Percentiles rank a stretch among this genome's conserved stretches.
Evolutionary conservation across 2,888 invertebrate genomes (phyloP).

Genomic region (Agrotis puta): DNA sequence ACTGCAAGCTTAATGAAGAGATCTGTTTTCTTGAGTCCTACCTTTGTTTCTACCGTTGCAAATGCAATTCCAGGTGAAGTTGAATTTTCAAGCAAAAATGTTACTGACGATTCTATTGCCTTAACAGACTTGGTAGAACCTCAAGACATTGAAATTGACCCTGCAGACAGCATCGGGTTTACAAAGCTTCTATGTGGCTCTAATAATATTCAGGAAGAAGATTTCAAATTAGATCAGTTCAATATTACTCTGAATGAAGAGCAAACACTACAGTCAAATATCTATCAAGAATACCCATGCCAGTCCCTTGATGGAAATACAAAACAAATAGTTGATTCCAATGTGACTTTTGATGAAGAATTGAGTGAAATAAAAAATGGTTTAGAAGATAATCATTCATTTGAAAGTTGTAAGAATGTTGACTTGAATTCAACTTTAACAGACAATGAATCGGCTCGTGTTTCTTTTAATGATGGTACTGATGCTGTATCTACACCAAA

Average conservation of each 20-base stretch:
- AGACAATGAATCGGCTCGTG: constrained; percentile 2
- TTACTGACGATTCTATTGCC: constrained; percentile 12
- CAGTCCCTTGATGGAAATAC: constrained; percentile 27
- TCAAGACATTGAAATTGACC: constrained; percentile 10
- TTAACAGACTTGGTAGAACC: constrained; percentile 5
- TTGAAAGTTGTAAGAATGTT: constrained; percentile 45
- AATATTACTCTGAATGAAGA: constrained; percentile 22
- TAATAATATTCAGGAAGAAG: constrained; percentile 14
- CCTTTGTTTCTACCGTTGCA: constrained; percentile 73
- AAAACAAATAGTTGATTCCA: constrained; percentile 7
- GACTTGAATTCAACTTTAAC: constrained; percentile 22
- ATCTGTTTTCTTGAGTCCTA: constrained; percentile 85
- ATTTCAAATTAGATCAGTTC: constrained; percentile 12
- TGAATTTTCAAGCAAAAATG: constrained; percentile 62
- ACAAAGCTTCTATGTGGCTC: background rate
- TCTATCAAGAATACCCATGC: constrained; percentile 8
- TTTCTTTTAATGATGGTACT: constrained; percentile 4
- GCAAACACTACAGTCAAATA: constrained; percentile 7
- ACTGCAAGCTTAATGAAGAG: constrained; percentile 85
- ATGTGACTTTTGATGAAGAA: constrained; percentile 19
- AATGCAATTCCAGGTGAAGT: constrained; percentile 71
- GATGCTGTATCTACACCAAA: constrained; percentile 20
- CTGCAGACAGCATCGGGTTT: constrained; percentile 20
- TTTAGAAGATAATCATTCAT: constrained; percentile 49
- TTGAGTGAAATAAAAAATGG: constrained; percentile 29